Conservation (phyloP, 2,797 vertebrate genomes). For the Xenentodon cancila region DNA sequence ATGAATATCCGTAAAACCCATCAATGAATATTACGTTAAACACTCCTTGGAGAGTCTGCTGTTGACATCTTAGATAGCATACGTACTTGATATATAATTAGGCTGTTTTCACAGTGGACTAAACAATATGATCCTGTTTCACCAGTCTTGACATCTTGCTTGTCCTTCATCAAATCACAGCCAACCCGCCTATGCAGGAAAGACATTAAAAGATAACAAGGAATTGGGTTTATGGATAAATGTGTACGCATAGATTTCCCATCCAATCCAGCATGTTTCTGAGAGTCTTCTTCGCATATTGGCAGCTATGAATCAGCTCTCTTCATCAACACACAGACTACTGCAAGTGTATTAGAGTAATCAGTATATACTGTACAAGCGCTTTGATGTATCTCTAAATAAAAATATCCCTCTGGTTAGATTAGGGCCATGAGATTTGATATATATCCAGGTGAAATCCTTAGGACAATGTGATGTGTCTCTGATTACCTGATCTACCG, state of each 20-base stretch:
- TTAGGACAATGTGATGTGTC: constrained; percentile 10
- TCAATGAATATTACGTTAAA: constrained; percentile 13
- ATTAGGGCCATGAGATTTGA: constrained; percentile 8
- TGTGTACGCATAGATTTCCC: constrained; percentile 74
- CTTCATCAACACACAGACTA: constrained; percentile 54
- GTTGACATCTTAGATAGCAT: constrained; percentile 24
- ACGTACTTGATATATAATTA: constrained; percentile 52
- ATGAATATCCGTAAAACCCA: constrained; percentile 9
- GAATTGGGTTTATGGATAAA: constrained; percentile 66
- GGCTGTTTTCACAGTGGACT: constrained; percentile 43
- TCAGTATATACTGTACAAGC: constrained; percentile 35
- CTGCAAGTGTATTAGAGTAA: constrained; percentile 41
- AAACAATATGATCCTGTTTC: constrained; percentile 45
- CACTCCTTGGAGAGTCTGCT: constrained; percentile 14
- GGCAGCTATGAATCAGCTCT: constrained; percentile 66
- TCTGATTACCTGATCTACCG: constrained; percentile 21
- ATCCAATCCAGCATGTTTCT: constrained; percentile 58
- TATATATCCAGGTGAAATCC: background rate
- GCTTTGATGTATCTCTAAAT: constrained; percentile 33
- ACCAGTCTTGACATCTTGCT: constrained; percentile 48
- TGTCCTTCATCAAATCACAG: constrained; percentile 68
- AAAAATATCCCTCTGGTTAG: constrained; percentile 23
- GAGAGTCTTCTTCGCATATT: constrained; percentile 51
- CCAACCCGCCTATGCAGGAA: constrained; percentile 39
- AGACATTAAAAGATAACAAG: constrained; percentile 70